Evolutionary conservation across 2,888 invertebrate genomes (phyloP).

Genomic region (Epiblema foenella): DNA sequence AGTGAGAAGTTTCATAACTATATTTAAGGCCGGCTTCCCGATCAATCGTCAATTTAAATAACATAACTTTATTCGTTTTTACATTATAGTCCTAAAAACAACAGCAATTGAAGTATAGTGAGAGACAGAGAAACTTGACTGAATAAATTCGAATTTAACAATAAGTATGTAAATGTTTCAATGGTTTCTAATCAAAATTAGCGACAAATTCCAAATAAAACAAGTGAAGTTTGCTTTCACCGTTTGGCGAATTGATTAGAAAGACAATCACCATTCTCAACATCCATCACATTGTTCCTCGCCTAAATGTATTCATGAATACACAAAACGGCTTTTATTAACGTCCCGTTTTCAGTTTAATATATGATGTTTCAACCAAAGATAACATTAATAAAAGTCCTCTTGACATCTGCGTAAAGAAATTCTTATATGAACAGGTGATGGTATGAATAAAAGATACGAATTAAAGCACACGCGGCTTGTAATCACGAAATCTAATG

Average conservation of each 20-base stretch:
- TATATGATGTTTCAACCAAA: constrained; percentile 56
- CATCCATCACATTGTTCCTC: constrained; percentile 54
- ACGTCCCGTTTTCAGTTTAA: constrained; percentile 59
- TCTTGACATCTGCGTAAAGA: constrained; percentile 47
- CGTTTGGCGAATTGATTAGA: constrained; percentile 53
- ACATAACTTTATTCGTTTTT: not conserved
- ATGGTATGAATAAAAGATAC: constrained; percentile 24
- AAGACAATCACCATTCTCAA: constrained; percentile 64
- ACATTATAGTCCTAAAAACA: not conserved
- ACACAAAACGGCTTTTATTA: constrained; percentile 67
- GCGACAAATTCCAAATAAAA: constrained; percentile 37
- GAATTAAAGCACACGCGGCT: constrained; percentile 7
- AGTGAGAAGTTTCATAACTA: too few species aligned
- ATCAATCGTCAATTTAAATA: not conserved
- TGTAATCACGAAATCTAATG: constrained; percentile 24
- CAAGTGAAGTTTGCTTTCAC: constrained; percentile 39
- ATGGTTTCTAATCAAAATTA: constrained; percentile 35
- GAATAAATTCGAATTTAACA: constrained; percentile 2
- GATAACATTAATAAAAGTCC: constrained; percentile 52
- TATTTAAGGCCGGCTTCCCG: not conserved
- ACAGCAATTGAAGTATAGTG: not conserved
- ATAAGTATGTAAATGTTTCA: constrained; percentile 31
- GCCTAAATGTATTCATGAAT: constrained; percentile 64
- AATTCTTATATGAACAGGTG: constrained; percentile 38
- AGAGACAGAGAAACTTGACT: not conserved